Evolutionary conservation across 2,888 invertebrate species (phyloP), one percentile per base, ranked within the genome.

Genomic region (Cataglyphis cursor): DNA sequence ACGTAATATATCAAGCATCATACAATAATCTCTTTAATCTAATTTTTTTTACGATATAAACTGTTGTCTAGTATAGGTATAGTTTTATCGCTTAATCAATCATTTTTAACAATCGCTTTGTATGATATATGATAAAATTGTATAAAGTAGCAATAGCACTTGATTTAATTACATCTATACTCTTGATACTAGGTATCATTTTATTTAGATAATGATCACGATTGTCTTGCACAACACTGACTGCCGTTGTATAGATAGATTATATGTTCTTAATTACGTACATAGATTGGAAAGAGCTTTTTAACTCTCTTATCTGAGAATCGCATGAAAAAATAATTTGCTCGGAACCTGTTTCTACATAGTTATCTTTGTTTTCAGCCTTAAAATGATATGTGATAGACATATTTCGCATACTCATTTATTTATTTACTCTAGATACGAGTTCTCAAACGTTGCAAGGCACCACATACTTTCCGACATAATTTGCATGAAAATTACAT

Each of bases 331-430:
- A 87, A 87, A 87, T 89, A 89, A 68, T 64, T 73, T 65, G 21
- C 68, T 81, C 81, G 73, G 31, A 84, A 68, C 81, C 54, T 64
- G 57, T 44, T 41, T 6, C 54, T 68, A 81, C 28, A 61, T 59
- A 65, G 44, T 81, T 73, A 82, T 41, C 41, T 66, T 35, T 72
- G 68, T 65, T 64, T 62, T 90, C 88, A 90, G 87, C 89, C 89
- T 91, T 90, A 88, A 88, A 87, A 80, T 87, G 89, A 90, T 89
- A 91, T 87, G 51, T 51, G 87, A 89, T 64, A 54, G 51, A 70
- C 70, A 54, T 38, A 6, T 15, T 59, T 54, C 74, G 28, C 48
- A 65, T 62, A 64, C 35, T 66, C 10, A 62, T 80, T 48, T 59
- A 18, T n/a, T 21, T 38, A 80, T 80, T 54, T 78, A 21, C 74